A percentile compares a stretch with the other conserved stretches of the same genome.
Conservation (phyloP, 2,113 vertebrate genomes). For the Phrynosoma platyrhinos region DNA sequence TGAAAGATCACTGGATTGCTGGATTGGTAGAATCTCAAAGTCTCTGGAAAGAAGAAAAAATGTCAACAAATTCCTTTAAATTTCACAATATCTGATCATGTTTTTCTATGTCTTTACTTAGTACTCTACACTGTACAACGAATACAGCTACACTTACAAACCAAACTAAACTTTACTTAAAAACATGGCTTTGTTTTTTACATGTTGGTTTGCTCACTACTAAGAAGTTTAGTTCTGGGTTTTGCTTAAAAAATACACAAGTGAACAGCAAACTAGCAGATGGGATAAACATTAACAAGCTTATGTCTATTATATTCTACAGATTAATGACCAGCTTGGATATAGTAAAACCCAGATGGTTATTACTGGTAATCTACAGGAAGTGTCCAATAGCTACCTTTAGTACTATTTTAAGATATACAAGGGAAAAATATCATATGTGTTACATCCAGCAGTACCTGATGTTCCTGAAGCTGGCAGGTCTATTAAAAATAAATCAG, state of each 20-base stretch:
- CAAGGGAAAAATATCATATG: neutral
- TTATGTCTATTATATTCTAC: neutral
- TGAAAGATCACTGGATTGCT: neutral
- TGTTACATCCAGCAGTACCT: neutral
- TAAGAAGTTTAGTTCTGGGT: neutral
- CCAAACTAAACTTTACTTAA: neutral
- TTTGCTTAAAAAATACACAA: neutral
- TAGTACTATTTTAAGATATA: constrained; percentile 3
- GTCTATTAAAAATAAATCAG: neutral
- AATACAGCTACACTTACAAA: neutral
- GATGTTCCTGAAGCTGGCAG: neutral
- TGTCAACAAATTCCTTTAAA: neutral
- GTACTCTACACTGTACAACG: neutral
- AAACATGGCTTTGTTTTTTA: neutral
- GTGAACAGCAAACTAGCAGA: neutral
- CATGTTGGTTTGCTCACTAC: neutral
- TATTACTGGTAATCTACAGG: constrained; percentile 8
- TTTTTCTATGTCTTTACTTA: neutral
- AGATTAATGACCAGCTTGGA: constrained; percentile 14
- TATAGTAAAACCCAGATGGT: neutral
- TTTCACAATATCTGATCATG: neutral
- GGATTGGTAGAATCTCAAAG: neutral
- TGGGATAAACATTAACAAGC: neutral
- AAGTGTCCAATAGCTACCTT: neutral
- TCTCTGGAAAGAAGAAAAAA: neutral